Conservation (phyloP, 1,140 invertebrate species). For the Drosophila guanche region DNA sequence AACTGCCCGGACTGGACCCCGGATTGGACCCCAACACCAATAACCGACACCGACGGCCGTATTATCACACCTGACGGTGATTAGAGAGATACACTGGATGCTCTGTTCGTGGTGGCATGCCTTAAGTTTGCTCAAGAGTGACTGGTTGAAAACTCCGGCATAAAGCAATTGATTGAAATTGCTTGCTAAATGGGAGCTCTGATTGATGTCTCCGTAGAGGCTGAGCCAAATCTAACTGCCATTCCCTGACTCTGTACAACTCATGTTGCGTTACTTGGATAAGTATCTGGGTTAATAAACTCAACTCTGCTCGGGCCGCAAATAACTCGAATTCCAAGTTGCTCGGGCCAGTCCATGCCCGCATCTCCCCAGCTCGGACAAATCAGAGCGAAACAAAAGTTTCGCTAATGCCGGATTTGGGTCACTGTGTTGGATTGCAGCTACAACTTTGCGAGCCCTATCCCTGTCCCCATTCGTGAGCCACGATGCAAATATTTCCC, state of each 20-base stretch:
- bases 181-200: conserved; percentile 25
- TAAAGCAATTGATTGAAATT: conserved; percentile 50
- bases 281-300: conserved; percentile 34
- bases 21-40: conserved; percentile 1
- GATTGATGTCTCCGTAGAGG: conserved; percentile 50
- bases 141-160: neutral
- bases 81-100: conserved; percentile 44
- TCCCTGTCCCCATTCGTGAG: conserved; percentile 6
- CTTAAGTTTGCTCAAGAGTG: conserved; percentile 46
- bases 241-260: too few species aligned
- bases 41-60: conserved; percentile 18
- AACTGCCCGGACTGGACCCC: conserved; percentile 47
- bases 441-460: conserved; percentile 49
- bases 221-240: too few species aligned
- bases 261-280: too few species aligned
- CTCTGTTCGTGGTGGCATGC: neutral
- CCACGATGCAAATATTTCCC: conserved; percentile 73
- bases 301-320: conserved; percentile 31
- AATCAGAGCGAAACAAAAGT: conserved; percentile 48
- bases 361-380: neutral
- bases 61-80: conserved; percentile 73
- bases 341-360: neutral
- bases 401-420: conserved; percentile 64
- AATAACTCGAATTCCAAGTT: conserved; percentile 18
- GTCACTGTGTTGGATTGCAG: conserved; percentile 70